Percentiles rank a stretch among this genome's conserved stretches.
Evolutionary conservation across 2,888 invertebrate species (phyloP).

Genomic region (Hydrotaea cyrtoneurina): DNA sequence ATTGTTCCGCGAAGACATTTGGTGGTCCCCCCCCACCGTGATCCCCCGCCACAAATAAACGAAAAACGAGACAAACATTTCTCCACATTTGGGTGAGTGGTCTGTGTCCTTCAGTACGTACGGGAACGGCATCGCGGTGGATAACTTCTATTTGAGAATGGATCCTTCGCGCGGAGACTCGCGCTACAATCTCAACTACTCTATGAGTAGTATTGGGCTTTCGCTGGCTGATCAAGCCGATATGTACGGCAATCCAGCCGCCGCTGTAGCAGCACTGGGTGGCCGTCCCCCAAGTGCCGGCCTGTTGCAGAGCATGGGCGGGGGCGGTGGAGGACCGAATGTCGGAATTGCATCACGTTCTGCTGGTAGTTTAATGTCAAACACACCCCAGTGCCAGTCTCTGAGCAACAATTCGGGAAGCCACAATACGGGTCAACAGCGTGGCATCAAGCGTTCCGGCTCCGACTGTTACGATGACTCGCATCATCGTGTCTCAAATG

Average conservation of each 20-base stretch:
- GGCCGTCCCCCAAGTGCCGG: slow-evolving; percentile 84
- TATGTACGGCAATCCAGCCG: slow-evolving; percentile 84
- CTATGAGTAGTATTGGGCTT: slow-evolving; percentile 89
- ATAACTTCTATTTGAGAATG: slow-evolving; percentile 83
- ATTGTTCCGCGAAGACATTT: background rate
- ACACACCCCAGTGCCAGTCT: slow-evolving; percentile 81
- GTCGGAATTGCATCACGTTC: slow-evolving; percentile 75
- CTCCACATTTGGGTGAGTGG: slow-evolving; percentile 7
- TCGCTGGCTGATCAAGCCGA: slow-evolving; percentile 90
- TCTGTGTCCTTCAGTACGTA: background rate
- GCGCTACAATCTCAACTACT: slow-evolving; percentile 93
- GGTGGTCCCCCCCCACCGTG: no score
- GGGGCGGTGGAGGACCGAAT: slow-evolving; percentile 75
- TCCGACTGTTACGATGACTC: slow-evolving; percentile 90
- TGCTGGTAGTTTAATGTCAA: slow-evolving; percentile 83
- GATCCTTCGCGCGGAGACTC: slow-evolving; percentile 95
- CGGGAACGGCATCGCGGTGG: slow-evolving; percentile 76
- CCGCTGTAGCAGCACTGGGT: slow-evolving; percentile 74
- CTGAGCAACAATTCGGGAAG: slow-evolving; percentile 69
- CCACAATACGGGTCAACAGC: slow-evolving; percentile 73
- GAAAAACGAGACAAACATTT: background rate
- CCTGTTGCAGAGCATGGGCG: slow-evolving; percentile 81
- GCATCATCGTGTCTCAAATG: slow-evolving; percentile 81
- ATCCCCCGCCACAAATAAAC: slow-evolving; percentile 7
- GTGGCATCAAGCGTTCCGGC: slow-evolving; percentile 85